Conservation (phyloP, 2,113 vertebrate genomes). For the Podiceps cristatus region DNA sequence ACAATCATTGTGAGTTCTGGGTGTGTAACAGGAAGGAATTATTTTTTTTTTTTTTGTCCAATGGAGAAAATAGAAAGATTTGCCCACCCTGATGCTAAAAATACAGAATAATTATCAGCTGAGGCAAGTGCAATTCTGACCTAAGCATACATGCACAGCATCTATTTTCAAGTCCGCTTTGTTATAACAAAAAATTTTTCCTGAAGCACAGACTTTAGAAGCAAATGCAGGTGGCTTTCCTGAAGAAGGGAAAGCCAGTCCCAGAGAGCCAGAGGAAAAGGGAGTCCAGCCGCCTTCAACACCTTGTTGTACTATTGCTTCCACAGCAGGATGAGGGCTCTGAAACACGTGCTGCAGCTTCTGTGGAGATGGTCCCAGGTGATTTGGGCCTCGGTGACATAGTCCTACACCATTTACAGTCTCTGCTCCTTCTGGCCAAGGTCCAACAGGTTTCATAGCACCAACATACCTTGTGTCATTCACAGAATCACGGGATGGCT, state of each 20-base stretch:
- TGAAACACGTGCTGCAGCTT: background rate
- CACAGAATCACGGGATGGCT: background rate
- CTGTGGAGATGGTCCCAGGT: background rate
- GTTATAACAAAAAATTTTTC: background rate
- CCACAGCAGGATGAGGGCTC: background rate
- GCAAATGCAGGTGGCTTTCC: background rate
- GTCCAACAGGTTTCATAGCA: background rate
- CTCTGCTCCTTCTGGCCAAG: background rate
- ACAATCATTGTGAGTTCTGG: conserved; percentile 29
- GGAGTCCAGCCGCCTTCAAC: background rate
- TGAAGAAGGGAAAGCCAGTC: background rate
- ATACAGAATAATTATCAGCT: conserved; percentile 61
- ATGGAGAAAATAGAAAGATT: conserved; percentile 69
- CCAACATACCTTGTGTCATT: background rate
- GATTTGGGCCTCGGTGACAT: background rate
- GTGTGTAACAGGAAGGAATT: conserved; percentile 65
- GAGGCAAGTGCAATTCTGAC: conserved; percentile 64
- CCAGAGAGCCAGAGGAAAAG: background rate
- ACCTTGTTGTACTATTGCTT: background rate
- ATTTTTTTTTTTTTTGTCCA: background rate
- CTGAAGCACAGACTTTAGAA: background rate
- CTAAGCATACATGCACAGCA: background rate
- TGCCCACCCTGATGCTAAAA: conserved; percentile 57
- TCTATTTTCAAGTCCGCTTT: conserved; percentile 14
- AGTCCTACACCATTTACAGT: background rate